These are phyloP conservation scores for Apostichopus leukothele DNA, from an alignment of 53 echinoderm and acorn worm species.

Conservation along the genomic window DNA sequence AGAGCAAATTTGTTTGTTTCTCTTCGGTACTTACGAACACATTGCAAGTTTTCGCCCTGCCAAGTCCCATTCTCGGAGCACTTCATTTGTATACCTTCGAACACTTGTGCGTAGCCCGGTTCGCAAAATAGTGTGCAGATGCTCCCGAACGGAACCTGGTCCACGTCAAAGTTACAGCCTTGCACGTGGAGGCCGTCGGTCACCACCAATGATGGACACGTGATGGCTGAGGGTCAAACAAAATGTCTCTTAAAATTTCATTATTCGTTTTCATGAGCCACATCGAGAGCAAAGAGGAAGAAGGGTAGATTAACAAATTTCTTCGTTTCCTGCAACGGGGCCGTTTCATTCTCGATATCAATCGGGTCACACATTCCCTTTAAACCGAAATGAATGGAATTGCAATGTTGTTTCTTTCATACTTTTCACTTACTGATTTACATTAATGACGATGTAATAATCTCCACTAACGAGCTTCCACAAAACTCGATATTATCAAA, in stretches of 20 bases:
- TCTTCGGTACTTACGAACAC: conserved; percentile 10
- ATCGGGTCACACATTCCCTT: too few species aligned
- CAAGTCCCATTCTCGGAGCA: conserved; percentile 27
- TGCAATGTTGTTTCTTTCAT: too few species aligned
- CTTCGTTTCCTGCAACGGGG: too few species aligned
- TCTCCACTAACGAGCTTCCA: too few species aligned
- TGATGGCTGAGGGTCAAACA: conserved; percentile 19
- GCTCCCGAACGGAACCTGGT: conserved; percentile 43
- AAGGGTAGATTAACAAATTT: not conserved
- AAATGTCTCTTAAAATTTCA: not conserved
- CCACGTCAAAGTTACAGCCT: conserved; percentile 44
- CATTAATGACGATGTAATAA: too few species aligned
- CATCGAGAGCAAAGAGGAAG: not conserved
- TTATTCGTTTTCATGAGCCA: too few species aligned
- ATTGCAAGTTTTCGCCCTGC: not conserved
- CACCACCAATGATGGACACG: conserved; percentile 21
- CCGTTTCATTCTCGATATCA: too few species aligned
- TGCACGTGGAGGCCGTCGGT: conserved; percentile 13
- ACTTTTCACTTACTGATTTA: too few species aligned
- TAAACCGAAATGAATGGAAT: too few species aligned
- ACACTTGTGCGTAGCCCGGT: conserved; percentile 39
- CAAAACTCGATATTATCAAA: too few species aligned
- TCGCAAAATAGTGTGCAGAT: conserved; percentile 59
- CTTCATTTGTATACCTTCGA: conserved; percentile 1
- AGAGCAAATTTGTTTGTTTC: not conserved